Base-by-base conservation (phyloP, 2,113 vertebrate genomes). In the Melozone crissalis region DNA sequence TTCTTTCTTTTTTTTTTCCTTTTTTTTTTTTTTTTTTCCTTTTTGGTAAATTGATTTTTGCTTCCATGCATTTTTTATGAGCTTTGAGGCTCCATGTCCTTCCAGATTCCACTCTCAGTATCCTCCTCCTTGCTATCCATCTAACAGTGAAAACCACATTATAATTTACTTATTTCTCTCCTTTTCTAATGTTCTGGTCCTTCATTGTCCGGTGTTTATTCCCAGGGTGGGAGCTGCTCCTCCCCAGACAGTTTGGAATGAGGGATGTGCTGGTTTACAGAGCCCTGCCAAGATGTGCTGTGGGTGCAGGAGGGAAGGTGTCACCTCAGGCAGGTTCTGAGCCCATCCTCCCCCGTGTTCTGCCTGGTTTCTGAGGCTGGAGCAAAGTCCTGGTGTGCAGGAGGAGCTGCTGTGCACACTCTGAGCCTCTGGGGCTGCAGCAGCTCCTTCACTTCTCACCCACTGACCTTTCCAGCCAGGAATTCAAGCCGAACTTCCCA, bases 1-100 rank as follows among this genome's bases (percentile, higher is more conserved):
- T 41, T 41, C 15, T 41, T 41, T 41, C 13, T 41, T 39, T 39
- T 39, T 3, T 39, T 39, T 39, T 11, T 39, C 11, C 13, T 41
- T 41, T 41, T 52, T 57, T 15, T 22, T 10, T 27, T 39, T 37
- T 47, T n/a, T 90, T 90, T 86, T 71, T 35, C 47, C 17, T 54
- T 92, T 96, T 90, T 79, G 67, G 46, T 73, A n/a, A 93, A 97
- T 88, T 3, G 74, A 88, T 96, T 91, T 95, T 91, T 89, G 37
- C 77, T 93, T 52, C 52, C 71, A 91, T 94, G 63, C 63, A 91
- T 96, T 95, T 95, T 97, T 96, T 41, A 95, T 88, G 84, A 93
- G 68, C 43, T 83, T 66, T 51, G 85, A 88, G 83, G 76, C 75
- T 90, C 61, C 15, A 27, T 75, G 57, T 89, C 73, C 35, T 89